Evolutionary conservation across 2,888 invertebrate species (phyloP), one percentile per base, ranked within the genome.

Genomic region (Apodemia hepburni): DNA sequence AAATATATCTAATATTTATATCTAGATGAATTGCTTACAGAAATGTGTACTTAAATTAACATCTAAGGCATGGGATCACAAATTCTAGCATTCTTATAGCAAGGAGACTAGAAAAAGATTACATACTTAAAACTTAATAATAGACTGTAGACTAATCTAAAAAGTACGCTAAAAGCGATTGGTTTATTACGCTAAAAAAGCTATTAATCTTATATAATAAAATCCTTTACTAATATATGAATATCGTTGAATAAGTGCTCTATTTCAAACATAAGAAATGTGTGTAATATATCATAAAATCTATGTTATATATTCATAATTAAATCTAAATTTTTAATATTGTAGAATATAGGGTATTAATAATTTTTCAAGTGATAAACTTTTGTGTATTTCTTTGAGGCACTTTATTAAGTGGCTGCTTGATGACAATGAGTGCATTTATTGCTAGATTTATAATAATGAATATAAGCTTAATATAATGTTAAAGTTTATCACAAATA

Each of bases 401-500:
- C 89, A 88, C 89, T 88, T 89, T 29, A 73, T 74, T 67, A 80
- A 83, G 86, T 86, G 86, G 78, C 83, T 82, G 77, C 80, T 68
- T 71, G 86, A 86, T 85, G 81, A 73, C 69, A 68, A 73, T 79
- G 81, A 81, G 77, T 84, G 77, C 81, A 82, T 81, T 74, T 75
- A 76, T 74, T 75, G 71, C 74, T 74, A 73, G 70, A 77, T 74
- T 72, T 75, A 70, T 75, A 72, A 58, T 65, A 66, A 75, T 77
- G 76, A 80, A 76, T 79, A 74, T 81, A 84, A 84, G 81, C 80
- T 81, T 85, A 84, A 77, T 74, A 76, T 74, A 74, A 79, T 76
- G 79, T 80, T 85, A 80, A 81, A 85, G 79, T 81, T 82, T 87
- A 88, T 88, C 85, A 88, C 87, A 87, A 87, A 84, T 77, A 79